These are phyloP conservation scores for Ashinkailepas kermadecensis DNA, from an alignment of 2,888 invertebrate species.

Conservation along the genomic window DNA sequence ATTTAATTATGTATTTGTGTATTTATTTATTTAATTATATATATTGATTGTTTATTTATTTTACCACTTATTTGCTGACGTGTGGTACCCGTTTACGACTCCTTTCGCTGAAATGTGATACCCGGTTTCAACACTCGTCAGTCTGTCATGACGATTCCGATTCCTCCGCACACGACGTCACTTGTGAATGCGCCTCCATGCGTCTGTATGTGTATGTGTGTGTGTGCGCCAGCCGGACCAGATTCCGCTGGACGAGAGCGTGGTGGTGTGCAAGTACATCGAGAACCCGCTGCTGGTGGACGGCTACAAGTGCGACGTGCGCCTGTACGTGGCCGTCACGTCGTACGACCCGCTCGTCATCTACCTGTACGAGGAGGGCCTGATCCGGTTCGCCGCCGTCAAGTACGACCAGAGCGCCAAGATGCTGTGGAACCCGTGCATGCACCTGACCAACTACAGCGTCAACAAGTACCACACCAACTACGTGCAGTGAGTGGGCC, in stretches of 20 bases:
- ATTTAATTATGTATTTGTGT: no score
- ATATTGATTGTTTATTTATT: no score
- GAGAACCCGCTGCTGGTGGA: slow-evolving; percentile 78
- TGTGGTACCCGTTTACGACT: no score
- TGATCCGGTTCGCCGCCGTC: slow-evolving; percentile 90
- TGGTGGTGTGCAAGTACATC: slow-evolving; percentile 83
- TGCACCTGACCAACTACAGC: slow-evolving; percentile 97
- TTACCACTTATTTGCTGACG: no score
- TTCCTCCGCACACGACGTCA: neutral
- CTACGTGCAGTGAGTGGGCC: slow-evolving; percentile 72
- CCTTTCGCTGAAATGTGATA: no score
- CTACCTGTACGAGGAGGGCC: slow-evolving; percentile 92
- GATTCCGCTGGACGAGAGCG: slow-evolving; percentile 81
- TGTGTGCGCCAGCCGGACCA: slow-evolving; percentile 63
- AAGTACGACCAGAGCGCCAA: slow-evolving; percentile 86
- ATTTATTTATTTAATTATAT: no score
- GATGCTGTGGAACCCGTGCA: slow-evolving; percentile 89
- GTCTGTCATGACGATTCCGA: no score
- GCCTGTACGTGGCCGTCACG: slow-evolving; percentile 89
- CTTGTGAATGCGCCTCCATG: neutral
- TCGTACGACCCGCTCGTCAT: slow-evolving; percentile 89
- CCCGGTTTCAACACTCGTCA: no score
- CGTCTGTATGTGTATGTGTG: no score
- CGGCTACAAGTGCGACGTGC: slow-evolving; percentile 92
- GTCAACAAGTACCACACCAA: slow-evolving; percentile 95